Percentiles rank a stretch among this genome's conserved stretches.
phyloP scores from a whole-genome alignment of 2,113 vertebrate species.

The Cyanistes caeruleus region DNA sequence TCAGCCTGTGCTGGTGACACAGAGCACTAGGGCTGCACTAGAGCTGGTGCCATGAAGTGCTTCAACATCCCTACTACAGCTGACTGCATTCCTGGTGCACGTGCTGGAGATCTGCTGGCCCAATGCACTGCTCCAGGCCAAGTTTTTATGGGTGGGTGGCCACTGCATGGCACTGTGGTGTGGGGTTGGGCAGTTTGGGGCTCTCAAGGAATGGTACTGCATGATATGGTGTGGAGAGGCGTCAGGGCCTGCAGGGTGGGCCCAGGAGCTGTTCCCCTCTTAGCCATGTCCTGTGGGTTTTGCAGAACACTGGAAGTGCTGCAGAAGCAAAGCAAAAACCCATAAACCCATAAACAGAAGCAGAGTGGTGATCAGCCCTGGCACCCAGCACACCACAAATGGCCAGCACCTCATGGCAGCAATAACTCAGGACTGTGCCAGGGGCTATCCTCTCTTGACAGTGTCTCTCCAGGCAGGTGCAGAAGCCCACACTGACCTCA shows the following conservation, averaged over 20 bases:
- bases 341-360: background rate
- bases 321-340: background rate
- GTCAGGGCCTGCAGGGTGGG: background rate
- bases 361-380: background rate
- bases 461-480: background rate
- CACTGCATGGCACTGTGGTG: accelerated
- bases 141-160: accelerated
- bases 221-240: accelerated
- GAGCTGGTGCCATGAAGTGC: background rate
- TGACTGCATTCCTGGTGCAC: background rate
- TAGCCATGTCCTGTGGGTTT: background rate
- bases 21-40: background rate
- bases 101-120: background rate
- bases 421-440: background rate
- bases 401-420: background rate
- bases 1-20: background rate
- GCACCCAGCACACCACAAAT: background rate
- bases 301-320: background rate
- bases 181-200: background rate
- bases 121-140: background rate
- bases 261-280: background rate
- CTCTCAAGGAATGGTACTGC: accelerated
- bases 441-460: background rate
- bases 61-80: accelerated
- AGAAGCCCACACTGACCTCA: background rate